Conservation (phyloP, 2,888 invertebrate genomes). For the Eledona agricola region DNA sequence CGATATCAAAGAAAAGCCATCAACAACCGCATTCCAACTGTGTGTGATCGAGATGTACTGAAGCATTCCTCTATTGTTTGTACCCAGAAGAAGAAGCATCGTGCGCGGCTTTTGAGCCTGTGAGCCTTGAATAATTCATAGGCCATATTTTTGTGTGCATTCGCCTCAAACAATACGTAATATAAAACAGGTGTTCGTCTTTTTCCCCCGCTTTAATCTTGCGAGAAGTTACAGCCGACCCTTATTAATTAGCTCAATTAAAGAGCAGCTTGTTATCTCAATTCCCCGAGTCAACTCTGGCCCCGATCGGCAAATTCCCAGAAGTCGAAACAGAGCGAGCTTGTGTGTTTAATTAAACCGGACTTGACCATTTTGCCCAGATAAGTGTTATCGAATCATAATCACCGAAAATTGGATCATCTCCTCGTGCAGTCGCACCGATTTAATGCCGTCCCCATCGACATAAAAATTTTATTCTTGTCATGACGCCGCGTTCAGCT, state of each 20-base stretch:
- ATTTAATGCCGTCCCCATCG: too few relatives aligned
- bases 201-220: slow-evolving; percentile 14
- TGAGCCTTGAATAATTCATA: slow-evolving; percentile 37
- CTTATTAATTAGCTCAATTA: slow-evolving; percentile 28
- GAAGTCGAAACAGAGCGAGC: slow-evolving; percentile 18
- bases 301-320: slow-evolving; percentile 26
- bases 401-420: too few relatives aligned
- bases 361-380: slow-evolving; percentile 15
- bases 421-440: too few relatives aligned
- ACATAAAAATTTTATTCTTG: too few relatives aligned
- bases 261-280: slow-evolving; percentile 31
- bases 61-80: slow-evolving; percentile 36
- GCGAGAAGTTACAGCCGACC: slow-evolving; percentile 12
- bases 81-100: slow-evolving; percentile 32
- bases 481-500: too few relatives aligned
- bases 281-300: slow-evolving; percentile 25
- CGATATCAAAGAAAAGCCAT: slow-evolving; percentile 27
- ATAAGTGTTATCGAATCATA: too few relatives aligned
- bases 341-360: slow-evolving; percentile 25
- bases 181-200: slow-evolving; percentile 32
- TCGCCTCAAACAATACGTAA: slow-evolving; percentile 35
- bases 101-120: slow-evolving; percentile 35
- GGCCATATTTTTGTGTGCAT: slow-evolving; percentile 31
- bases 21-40: slow-evolving; percentile 35
- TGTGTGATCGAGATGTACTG: slow-evolving; percentile 38